A percentile compares a stretch with the other conserved stretches of the same genome.
phyloP scores from a whole-genome alignment of 2,797 vertebrate genomes.

The Myotis daubentonii region DNA sequence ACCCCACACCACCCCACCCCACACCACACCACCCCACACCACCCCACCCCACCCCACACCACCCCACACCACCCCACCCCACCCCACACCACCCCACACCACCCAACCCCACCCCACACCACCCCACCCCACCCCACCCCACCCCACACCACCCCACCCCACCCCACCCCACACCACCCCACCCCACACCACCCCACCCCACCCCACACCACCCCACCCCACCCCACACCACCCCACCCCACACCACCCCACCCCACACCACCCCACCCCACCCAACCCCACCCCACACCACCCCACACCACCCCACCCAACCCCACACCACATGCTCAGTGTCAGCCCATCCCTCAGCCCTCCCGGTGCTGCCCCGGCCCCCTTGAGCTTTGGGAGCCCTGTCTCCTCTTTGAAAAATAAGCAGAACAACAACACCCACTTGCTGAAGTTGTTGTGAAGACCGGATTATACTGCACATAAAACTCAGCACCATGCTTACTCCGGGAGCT shows the following conservation, averaged over 20 bases:
- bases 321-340: accelerated
- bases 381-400: background rate
- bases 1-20: too few species aligned
- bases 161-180: too few species aligned
- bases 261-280: too few species aligned
- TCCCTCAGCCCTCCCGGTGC: background rate
- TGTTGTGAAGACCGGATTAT: background rate
- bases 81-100: accelerated
- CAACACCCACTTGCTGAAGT: background rate
- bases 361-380: background rate
- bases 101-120: background rate
- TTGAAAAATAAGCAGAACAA: background rate
- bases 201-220: too few species aligned
- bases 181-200: accelerated
- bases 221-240: too few species aligned
- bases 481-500: background rate
- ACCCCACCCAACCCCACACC: background rate
- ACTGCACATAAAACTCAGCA: background rate
- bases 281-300: too few species aligned
- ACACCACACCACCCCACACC: too few species aligned
- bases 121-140: too few species aligned
- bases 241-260: too few species aligned
- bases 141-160: too few species aligned
- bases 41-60: background rate
- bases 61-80: too few species aligned